Percentiles rank a stretch among this genome's conserved stretches.
Conservation (phyloP, 2,888 invertebrate genomes). For the Ornithoptera priamus region DNA sequence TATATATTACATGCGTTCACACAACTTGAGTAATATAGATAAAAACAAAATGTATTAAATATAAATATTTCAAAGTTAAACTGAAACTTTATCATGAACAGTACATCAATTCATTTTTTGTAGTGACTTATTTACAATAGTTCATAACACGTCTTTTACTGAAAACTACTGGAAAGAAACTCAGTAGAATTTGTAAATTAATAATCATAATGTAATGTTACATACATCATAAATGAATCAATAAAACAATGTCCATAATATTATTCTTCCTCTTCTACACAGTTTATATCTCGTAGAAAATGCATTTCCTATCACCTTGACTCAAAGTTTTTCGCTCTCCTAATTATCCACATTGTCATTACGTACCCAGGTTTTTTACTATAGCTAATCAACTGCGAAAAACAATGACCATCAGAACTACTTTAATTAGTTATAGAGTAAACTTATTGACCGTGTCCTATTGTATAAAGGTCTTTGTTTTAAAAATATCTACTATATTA, state of each 20-base stretch:
- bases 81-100: no score
- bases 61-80: no score
- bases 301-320: slow-evolving; percentile 52
- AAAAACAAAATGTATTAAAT: no score
- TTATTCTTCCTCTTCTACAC: not conserved
- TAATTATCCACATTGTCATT: slow-evolving; percentile 54
- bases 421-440: slow-evolving; percentile 33
- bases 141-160: no score
- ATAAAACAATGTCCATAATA: not conserved
- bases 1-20: no score
- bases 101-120: no score
- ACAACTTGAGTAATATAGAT: no score
- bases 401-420: slow-evolving; percentile 39
- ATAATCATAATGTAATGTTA: no score
- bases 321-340: slow-evolving; percentile 54
- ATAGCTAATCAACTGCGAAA: slow-evolving; percentile 68
- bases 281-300: slow-evolving; percentile 23
- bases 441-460: slow-evolving; percentile 1
- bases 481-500: not conserved
- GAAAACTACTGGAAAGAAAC: no score
- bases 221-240: no score
- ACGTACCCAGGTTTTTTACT: slow-evolving; percentile 61
- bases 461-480: not conserved
- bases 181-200: no score
- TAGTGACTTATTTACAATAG: no score